A percentile compares a stretch with the other conserved stretches of the same genome.
Conservation (phyloP, 2,113 vertebrate species). For the Brachyhypopomus occidentalis region DNA sequence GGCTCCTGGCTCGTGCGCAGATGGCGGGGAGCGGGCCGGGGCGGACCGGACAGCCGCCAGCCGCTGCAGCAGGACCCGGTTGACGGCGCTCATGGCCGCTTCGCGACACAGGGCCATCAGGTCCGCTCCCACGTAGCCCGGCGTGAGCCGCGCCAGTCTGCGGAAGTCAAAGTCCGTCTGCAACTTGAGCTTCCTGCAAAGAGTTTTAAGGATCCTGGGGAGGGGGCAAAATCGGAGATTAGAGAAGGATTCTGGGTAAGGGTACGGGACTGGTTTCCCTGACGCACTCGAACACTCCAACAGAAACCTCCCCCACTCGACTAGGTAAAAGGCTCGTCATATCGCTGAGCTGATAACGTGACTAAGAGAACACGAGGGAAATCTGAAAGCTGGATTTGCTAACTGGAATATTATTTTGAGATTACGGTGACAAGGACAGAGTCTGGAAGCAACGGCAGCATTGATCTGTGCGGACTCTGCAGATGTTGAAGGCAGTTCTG, state of each 20-base stretch:
- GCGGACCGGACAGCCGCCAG: slow-evolving; percentile 8
- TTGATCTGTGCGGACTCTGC: no score
- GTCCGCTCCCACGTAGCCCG: slow-evolving; percentile 93
- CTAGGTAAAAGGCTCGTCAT: no score
- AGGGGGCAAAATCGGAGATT: background rate
- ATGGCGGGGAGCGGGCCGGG: no score
- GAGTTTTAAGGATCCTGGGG: slow-evolving; percentile 86
- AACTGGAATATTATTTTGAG: no score
- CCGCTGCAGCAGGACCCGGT: slow-evolving; percentile 74
- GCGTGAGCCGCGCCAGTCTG: slow-evolving; percentile 85
- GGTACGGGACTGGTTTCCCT: background rate
- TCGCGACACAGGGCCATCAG: slow-evolving; percentile 93
- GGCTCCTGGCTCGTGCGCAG: no score
- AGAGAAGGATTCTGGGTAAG: background rate
- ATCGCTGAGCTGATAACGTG: no score
- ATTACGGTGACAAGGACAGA: no score
- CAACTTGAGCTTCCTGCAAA: slow-evolving; percentile 89
- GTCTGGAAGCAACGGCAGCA: no score
- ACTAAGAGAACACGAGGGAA: no score
- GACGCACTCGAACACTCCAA: background rate
- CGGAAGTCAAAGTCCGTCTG: slow-evolving; percentile 78
- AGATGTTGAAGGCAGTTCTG: no score
- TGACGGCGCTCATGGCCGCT: slow-evolving; percentile 86
- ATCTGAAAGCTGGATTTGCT: no score
- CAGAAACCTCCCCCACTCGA: no score